Evolutionary conservation across 2,113 vertebrate genomes (phyloP), one percentile per base, ranked within the genome.

Genomic region (Pithys albifrons): DNA sequence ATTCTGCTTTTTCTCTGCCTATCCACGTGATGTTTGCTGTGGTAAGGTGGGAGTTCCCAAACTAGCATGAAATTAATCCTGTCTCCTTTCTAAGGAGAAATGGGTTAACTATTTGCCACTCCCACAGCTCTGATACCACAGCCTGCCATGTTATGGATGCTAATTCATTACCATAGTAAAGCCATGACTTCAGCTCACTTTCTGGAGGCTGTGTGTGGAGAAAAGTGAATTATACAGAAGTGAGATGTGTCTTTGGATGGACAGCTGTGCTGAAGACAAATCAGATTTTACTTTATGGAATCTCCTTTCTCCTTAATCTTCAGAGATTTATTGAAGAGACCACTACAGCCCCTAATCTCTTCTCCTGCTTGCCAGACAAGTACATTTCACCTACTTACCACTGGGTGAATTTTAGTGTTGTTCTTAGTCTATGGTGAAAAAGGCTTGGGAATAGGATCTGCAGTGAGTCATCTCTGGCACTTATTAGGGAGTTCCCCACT

Each of bases 231-330:
- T 76, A 41, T 16, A 27, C 37, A 83, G 41, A 64, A 75, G 69
- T 2, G 2, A 51, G 57, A 75, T 28, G 51, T 29, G 52, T 84
- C 55, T 84, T 79, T 33, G 64, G 43, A 35, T 24, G 65, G 46
- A 88, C 92, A 87, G 93, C 78, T 84, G 87, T 19, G 4, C 51
- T 37, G 65, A 86, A 81, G 39, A 28, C 39, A 85, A 91, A 94
- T 89, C 87, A 95, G 89, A 90, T 80, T 94, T 79, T 41, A 46
- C 73, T 79, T 88, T 61, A 83, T 45, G 33, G 83, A 80, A 85
- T 81, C 73, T 90, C 45, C 33, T 94, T 58, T 95, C 41, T 79
- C 46, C 64, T 62, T 95, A 92, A 96, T 94, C 95, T 87, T 85
- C 46, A 35, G 74, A 93, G 89, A 91, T 94, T 89, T 95, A 76